These are phyloP conservation scores for Drosophila kanekoi DNA, from an alignment of 2,888 invertebrate species.

Conservation along the genomic window DNA sequence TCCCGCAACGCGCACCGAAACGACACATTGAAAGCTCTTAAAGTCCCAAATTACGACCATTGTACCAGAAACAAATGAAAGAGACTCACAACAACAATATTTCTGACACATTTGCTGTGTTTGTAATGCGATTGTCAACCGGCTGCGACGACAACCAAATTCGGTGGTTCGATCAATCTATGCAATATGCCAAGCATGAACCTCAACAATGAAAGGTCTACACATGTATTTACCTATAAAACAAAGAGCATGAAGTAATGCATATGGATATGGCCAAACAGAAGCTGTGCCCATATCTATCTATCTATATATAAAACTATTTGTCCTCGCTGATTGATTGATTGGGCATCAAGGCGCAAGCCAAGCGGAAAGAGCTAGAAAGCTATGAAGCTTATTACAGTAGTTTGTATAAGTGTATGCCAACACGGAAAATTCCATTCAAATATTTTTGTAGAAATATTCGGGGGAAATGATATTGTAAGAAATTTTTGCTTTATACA, in stretches of 20 bases:
- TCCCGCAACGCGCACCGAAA: slow-evolving; percentile 70
- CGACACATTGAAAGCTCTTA: slow-evolving; percentile 81
- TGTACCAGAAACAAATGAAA: slow-evolving; percentile 75
- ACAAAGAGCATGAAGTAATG: slow-evolving; percentile 1
- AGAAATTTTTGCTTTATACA: too few species aligned
- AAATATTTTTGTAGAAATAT: too few species aligned
- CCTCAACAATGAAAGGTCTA: slow-evolving; percentile 6
- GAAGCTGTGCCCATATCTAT: background rate
- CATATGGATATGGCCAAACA: slow-evolving; percentile 6
- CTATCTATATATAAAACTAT: too few species aligned
- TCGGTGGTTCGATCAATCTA: slow-evolving; percentile 54
- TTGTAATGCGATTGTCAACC: slow-evolving; percentile 72
- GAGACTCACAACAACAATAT: slow-evolving; percentile 69
- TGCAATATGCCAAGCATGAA: slow-evolving; percentile 54
- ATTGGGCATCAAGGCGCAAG: too few species aligned
- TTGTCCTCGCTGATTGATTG: too few species aligned
- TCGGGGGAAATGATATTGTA: too few species aligned
- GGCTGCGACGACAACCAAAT: slow-evolving; percentile 67
- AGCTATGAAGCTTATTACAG: too few species aligned
- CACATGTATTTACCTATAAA: slow-evolving; percentile 5
- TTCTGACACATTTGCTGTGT: slow-evolving; percentile 76
- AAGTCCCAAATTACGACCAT: slow-evolving; percentile 79
- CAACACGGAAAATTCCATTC: too few species aligned
- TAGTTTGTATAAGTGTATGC: too few species aligned
- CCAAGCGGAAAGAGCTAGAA: too few species aligned